Evolutionary conservation across 2,888 invertebrate species (phyloP).

Genomic region (Aromia moschata): DNA sequence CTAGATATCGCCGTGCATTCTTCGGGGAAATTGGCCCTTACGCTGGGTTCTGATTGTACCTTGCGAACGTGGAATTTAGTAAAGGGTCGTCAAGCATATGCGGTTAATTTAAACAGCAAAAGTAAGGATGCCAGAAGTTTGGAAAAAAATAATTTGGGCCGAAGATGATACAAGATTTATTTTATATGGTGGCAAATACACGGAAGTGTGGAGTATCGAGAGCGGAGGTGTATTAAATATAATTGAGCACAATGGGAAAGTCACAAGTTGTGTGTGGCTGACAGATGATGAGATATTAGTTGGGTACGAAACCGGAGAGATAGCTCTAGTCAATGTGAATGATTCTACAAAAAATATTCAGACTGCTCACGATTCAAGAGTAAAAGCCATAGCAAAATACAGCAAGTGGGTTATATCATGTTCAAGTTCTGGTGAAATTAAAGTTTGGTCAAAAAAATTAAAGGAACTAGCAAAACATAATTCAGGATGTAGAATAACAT

Average conservation of each 20-base stretch:
- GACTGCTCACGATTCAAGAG: conserved; percentile 71
- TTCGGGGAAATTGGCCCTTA: conserved; percentile 86
- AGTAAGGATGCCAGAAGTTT: conserved; percentile 61
- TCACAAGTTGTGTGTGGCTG: conserved; percentile 77
- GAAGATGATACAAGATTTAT: conserved; percentile 81
- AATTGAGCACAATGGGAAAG: conserved; percentile 74
- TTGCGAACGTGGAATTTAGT: conserved; percentile 94
- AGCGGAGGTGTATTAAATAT: conserved; percentile 77
- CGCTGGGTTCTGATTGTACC: conserved; percentile 84
- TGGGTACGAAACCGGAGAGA: conserved; percentile 79
- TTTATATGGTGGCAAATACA: conserved; percentile 73
- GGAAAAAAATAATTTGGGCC: conserved; percentile 70
- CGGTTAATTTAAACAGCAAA: conserved; percentile 83
- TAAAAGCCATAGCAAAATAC: conserved; percentile 72
- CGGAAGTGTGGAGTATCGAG: conserved; percentile 85
- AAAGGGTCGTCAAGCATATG: conserved; percentile 89
- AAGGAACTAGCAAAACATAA: conserved; percentile 69
- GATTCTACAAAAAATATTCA: conserved; percentile 64
- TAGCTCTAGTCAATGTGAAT: conserved; percentile 69
- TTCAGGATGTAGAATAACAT: conserved; percentile 78
- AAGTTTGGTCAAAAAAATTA: conserved; percentile 72
- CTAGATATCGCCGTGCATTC: conserved; percentile 85
- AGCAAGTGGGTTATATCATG: conserved; percentile 73
- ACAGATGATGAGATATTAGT: conserved; percentile 71
- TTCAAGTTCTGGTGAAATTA: conserved; percentile 82